Percentiles rank a stretch among this genome's conserved stretches.
Conservation (phyloP, 2,113 vertebrate genomes). For the Neolamprologus fasciatus region DNA sequence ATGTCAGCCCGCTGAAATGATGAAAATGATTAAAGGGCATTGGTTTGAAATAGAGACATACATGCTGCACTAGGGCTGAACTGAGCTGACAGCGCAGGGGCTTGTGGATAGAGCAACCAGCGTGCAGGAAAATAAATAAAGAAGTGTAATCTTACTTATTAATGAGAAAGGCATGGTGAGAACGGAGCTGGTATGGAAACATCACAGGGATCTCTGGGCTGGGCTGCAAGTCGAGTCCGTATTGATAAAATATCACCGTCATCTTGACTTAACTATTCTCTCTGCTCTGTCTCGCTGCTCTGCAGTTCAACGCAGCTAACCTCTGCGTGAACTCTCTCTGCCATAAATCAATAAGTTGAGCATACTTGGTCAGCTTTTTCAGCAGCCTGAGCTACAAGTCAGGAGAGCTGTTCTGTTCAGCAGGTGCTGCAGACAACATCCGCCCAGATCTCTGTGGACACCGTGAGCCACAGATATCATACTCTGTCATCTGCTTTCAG, state of each 20-base stretch:
- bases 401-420: neutral
- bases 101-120: neutral
- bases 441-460: neutral
- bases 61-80: neutral
- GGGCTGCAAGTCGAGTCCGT: neutral
- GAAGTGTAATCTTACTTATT: slow-evolving; percentile 43
- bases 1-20: slow-evolving; percentile 33
- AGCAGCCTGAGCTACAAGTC: neutral
- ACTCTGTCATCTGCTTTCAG: slow-evolving; percentile 11
- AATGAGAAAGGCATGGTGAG: slow-evolving; percentile 6
- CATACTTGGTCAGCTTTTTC: slow-evolving; percentile 1
- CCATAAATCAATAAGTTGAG: slow-evolving; percentile 40
- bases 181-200: neutral
- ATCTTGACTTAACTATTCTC: slow-evolving; percentile 13
- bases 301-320: slow-evolving; percentile 22
- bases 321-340: slow-evolving; percentile 39
- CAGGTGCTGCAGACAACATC: neutral
- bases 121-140: slow-evolving; percentile 27
- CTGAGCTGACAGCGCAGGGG: slow-evolving; percentile 5
- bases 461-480: neutral
- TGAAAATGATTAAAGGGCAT: slow-evolving; percentile 47
- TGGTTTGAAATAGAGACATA: slow-evolving; percentile 27
- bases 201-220: slow-evolving; percentile 5
- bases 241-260: slow-evolving; percentile 52
- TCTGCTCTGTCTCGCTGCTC: neutral